Percentiles rank a stretch among this genome's conserved stretches.
These are phyloP conservation scores for Tenrec ecaudatus DNA, from an alignment of 2,113 vertebrate species.

Conservation along the genomic window DNA sequence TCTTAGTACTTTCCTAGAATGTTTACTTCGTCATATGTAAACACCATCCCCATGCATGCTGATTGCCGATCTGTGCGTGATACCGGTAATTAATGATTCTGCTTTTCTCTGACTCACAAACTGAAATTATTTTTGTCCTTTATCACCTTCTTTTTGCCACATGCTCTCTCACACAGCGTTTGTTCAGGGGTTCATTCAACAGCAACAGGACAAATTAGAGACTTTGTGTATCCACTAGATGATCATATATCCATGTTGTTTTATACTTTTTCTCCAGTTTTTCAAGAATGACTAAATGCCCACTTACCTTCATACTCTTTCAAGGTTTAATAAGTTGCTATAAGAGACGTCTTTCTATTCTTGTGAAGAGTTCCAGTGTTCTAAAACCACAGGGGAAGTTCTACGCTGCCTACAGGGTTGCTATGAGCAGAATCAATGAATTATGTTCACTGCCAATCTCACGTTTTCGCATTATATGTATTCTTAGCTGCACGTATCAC, in stretches of 20 bases:
- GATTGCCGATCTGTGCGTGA: not conserved
- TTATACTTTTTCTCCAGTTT: not conserved
- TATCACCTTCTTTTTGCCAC: not conserved
- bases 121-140: not conserved
- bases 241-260: not conserved
- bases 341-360: too few relatives aligned
- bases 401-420: not conserved
- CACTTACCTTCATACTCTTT: not conserved
- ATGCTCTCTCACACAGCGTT: not conserved
- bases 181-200: not conserved
- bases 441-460: not conserved
- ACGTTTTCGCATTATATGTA: not conserved
- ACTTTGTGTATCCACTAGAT: not conserved
- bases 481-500: not conserved
- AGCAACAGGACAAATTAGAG: not conserved
- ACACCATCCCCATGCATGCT: rapidly evolving
- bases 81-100: not conserved
- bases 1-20: not conserved
- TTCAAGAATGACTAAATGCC: not conserved
- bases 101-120: not conserved
- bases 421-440: not conserved
- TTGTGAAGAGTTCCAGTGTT: too few relatives aligned
- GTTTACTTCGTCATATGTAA: not conserved
- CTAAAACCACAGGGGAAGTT: too few relatives aligned
- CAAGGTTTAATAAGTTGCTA: too few relatives aligned